Evolutionary conservation across 1,140 invertebrate species (phyloP), one percentile per base, ranked within the genome.

Genomic region (Heterodera schachtii): DNA sequence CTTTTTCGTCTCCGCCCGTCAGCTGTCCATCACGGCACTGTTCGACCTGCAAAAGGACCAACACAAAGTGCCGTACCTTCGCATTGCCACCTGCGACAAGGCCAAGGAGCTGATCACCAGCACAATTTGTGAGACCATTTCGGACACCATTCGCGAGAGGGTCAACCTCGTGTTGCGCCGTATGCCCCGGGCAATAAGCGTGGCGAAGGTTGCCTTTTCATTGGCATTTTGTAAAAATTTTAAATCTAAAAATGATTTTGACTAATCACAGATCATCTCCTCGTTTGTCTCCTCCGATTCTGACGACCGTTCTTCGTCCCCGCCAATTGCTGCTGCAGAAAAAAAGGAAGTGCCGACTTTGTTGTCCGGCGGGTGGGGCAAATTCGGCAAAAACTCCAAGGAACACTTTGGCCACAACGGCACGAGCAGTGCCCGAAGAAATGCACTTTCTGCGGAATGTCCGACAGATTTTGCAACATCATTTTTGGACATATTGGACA

Each of bases 1-100:
- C 11, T 79, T 86, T 66, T 67, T 79, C 21, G 86, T 67, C 19
- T 67, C 71, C 43, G 83, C 85, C 11, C 78, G 82, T 44, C 83
- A 87, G 46, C 47, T 86, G n/a, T 84, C 86, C n/a, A 75, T 86
- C n/a, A 85, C 77, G n/a, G 85, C 85, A 16, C 47, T 85, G 16
- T 87, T 86, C 44, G 86, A 83, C 46, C 64, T 86, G 44, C 86
- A 86, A 73, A 86, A 86, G 43, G 70, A 86, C 46, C 64, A 73
- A 43, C 64, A 78, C 8, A 69, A 78, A 82, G 78, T 85, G 11
- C 84, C 84, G 9, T 87, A 87, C 57, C 76, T 84, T 52, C 52
- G 67, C 43, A 71, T 71, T 46, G 69, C 19, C 41, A 79, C 43
- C 47, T 86, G 85, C 44, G 70, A 81, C 21, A 86, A 86, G 77